A percentile compares a stretch with the other conserved stretches of the same genome.
Evolutionary conservation across 1,140 invertebrate species (phyloP).

Genomic region (Habropoda laboriosa): DNA sequence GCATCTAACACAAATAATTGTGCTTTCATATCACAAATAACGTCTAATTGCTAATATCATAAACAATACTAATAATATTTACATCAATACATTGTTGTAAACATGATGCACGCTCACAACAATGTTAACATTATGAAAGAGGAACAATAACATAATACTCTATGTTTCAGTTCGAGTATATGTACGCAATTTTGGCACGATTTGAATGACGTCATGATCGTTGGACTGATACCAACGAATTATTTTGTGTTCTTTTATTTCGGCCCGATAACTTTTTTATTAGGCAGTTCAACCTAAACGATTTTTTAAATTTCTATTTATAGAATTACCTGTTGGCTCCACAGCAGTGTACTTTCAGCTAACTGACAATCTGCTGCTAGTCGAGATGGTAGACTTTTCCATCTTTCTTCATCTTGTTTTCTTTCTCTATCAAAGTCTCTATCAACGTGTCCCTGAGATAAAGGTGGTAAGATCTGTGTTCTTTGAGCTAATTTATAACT

Average conservation of each 20-base stretch:
- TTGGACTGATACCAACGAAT: constrained; percentile 39
- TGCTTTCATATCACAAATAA: constrained; percentile 69
- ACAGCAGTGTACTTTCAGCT: constrained; percentile 74
- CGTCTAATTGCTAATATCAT: constrained; percentile 57
- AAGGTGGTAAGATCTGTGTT: constrained; percentile 82
- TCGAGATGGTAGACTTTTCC: constrained; percentile 77
- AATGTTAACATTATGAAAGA: constrained; percentile 53
- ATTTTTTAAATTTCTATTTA: constrained; percentile 62
- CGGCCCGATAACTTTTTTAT: constrained; percentile 32
- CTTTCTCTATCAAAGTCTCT: constrained; percentile 71
- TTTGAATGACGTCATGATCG: constrained; percentile 43
- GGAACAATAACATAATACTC: constrained; percentile 46
- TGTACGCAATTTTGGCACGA: constrained; percentile 36
- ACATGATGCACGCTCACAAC: constrained; percentile 53
- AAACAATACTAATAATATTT: constrained; percentile 58
- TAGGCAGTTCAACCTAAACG: constrained; percentile 36
- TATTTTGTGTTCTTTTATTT: constrained; percentile 39
- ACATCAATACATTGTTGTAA: constrained; percentile 58
- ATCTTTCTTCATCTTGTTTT: constrained; percentile 75
- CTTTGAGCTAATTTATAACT: constrained; percentile 86
- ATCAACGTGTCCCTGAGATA: constrained; percentile 73
- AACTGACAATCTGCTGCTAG: constrained; percentile 76
- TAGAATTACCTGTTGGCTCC: constrained; percentile 78
- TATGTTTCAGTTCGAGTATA: constrained; percentile 33
- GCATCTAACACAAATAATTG: constrained; percentile 72